Evolutionary conservation across 2,888 invertebrate genomes (phyloP).

Genomic region (Drosophila aldrichi): DNA sequence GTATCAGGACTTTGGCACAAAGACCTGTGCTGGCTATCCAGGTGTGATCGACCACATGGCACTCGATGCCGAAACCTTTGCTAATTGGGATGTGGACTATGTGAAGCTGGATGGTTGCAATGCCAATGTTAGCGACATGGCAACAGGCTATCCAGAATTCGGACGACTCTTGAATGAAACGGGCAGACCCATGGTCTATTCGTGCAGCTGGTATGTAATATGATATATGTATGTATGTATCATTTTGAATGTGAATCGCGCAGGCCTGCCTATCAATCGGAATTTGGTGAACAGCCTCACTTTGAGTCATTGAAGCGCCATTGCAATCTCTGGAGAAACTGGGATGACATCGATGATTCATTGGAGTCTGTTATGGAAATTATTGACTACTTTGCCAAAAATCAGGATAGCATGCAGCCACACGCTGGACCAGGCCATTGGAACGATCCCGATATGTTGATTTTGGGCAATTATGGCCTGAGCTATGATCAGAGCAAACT

Average conservation of each 20-base stretch:
- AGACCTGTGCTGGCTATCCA: conserved; percentile 92
- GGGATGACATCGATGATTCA: conserved; percentile 89
- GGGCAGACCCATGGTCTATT: conserved; percentile 91
- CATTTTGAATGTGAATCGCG: not conserved
- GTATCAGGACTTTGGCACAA: conserved; percentile 91
- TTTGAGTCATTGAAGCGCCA: conserved; percentile 86
- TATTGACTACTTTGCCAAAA: conserved; percentile 87
- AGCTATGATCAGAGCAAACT: conserved; percentile 89
- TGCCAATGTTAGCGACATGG: conserved; percentile 87
- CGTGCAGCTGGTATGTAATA: conserved; percentile 88
- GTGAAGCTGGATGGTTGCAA: conserved; percentile 93
- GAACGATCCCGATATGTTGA: conserved; percentile 90
- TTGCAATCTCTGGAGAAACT: conserved; percentile 90
- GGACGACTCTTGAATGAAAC: conserved; percentile 89
- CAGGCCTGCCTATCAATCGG: conserved; percentile 90
- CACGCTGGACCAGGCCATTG: conserved; percentile 89
- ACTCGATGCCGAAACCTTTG: conserved; percentile 90
- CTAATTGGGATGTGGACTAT: conserved; percentile 92
- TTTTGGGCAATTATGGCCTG: conserved; percentile 88
- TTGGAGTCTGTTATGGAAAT: conserved; percentile 87
- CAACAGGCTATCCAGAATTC: conserved; percentile 90
- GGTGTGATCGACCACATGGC: conserved; percentile 89
- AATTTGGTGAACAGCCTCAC: conserved; percentile 85
- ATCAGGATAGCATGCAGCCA: conserved; percentile 87
- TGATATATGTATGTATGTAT: no score